A percentile compares a stretch with the other conserved stretches of the same genome.
Evolutionary conservation across 2,113 vertebrate species (phyloP).

Genomic region (Nothocercus nigrocapillus): DNA sequence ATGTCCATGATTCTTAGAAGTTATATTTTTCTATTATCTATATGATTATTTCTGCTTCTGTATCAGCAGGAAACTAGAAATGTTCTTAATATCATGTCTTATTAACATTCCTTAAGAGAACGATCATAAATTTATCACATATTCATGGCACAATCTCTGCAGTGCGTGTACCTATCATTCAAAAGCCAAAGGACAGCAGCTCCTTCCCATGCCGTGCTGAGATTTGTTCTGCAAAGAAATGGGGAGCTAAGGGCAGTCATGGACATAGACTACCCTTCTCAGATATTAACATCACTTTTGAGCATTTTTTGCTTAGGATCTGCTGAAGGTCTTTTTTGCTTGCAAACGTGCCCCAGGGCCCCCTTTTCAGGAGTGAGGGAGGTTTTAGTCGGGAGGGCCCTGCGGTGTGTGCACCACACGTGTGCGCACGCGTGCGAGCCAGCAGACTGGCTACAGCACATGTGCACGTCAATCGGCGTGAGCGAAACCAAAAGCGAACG

Average conservation of each 20-base stretch:
- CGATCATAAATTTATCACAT: neutral
- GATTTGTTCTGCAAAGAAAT: neutral
- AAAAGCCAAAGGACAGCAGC: neutral
- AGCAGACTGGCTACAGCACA: slow-evolving; percentile 29
- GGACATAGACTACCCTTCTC: neutral
- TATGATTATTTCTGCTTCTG: neutral
- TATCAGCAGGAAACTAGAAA: neutral
- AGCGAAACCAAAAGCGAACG: slow-evolving; percentile 53
- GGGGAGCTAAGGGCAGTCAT: neutral
- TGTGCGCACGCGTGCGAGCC: neutral
- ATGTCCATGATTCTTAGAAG: neutral
- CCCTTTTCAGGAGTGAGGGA: neutral
- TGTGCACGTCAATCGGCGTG: slow-evolving; percentile 30
- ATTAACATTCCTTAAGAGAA: neutral
- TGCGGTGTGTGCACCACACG: neutral
- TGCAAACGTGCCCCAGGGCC: neutral
- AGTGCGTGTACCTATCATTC: neutral
- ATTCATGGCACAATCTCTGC: neutral
- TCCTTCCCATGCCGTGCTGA: neutral
- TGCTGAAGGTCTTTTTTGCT: neutral
- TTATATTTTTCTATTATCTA: neutral
- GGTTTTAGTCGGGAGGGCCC: neutral
- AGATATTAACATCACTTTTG: neutral
- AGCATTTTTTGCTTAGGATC: neutral
- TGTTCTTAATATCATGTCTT: rapidly evolving